Evolutionary conservation across 1,140 invertebrate species (phyloP).

Genomic region (Drosophila subobscura): DNA sequence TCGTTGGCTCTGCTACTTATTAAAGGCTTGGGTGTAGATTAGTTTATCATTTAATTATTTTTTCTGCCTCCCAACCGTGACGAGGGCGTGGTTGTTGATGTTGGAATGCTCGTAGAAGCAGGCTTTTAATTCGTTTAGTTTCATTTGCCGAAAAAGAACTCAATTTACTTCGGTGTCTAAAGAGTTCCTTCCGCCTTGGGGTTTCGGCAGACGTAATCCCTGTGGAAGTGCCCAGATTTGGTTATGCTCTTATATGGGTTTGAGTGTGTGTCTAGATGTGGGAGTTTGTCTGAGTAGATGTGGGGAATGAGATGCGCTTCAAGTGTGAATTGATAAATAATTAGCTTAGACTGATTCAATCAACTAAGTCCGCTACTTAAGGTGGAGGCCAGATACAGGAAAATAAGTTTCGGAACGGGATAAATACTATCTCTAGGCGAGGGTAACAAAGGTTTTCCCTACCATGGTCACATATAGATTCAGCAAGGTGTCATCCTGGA

Average conservation of each 20-base stretch:
- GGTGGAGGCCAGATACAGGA: no score
- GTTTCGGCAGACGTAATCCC: constrained; percentile 53
- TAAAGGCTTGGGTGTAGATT: constrained; percentile 66
- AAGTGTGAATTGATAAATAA: constrained; percentile 47
- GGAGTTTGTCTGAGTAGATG: background rate
- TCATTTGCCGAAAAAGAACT: constrained; percentile 70
- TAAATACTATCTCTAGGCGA: no score
- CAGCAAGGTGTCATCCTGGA: constrained; percentile 11
- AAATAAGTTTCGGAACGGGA: no score
- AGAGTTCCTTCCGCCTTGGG: constrained; percentile 33
- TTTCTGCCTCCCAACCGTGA: constrained; percentile 40
- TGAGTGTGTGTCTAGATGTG: background rate
- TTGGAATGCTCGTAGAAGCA: constrained; percentile 3
- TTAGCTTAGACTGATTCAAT: constrained; percentile 35
- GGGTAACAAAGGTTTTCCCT: no score
- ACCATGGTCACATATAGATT: no score
- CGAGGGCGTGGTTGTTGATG: constrained; percentile 7
- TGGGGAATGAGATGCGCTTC: background rate
- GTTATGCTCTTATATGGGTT: constrained; percentile 30
- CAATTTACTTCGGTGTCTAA: constrained; percentile 47
- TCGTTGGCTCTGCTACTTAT: constrained; percentile 41
- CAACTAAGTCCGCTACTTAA: background rate
- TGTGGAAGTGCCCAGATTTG: constrained; percentile 46
- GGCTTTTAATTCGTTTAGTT: constrained; percentile 74
- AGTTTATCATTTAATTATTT: constrained; percentile 81